Conservation (phyloP, 2,888 invertebrate species). For the Actias luna region DNA sequence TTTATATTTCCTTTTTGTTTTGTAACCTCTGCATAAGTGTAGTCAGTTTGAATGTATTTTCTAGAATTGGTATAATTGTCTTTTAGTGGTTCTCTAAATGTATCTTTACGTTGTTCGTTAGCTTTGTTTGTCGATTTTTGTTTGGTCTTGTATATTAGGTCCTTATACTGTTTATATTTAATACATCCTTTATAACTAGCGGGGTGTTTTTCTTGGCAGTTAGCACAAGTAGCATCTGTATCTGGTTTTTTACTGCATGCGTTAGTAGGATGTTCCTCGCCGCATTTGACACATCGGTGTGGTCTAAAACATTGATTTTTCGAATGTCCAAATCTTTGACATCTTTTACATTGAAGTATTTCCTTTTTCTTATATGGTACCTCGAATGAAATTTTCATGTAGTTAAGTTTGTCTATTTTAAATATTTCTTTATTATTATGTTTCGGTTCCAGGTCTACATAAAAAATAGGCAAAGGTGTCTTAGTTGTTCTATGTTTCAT, state of each 20-base stretch:
- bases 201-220: neutral
- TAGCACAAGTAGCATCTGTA: neutral
- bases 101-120: neutral
- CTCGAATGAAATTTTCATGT: too few species aligned
- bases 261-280: neutral
- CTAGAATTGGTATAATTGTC: neutral
- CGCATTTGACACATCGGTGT: neutral
- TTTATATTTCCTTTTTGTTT: neutral
- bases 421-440: too few species aligned
- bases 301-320: neutral
- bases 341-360: too few species aligned
- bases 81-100: neutral
- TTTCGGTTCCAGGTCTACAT: too few species aligned
- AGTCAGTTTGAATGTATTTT: neutral
- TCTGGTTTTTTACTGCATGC: neutral
- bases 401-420: too few species aligned
- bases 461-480: too few species aligned
- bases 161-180: neutral
- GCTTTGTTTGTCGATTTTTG: neutral
- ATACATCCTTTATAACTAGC: neutral
- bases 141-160: neutral
- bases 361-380: too few species aligned
- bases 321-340: too few species aligned
- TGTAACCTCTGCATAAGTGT: neutral
- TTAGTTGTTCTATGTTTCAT: too few species aligned